Evolutionary conservation across 2,113 vertebrate species (phyloP).

Genomic region (Cygnus atratus): DNA sequence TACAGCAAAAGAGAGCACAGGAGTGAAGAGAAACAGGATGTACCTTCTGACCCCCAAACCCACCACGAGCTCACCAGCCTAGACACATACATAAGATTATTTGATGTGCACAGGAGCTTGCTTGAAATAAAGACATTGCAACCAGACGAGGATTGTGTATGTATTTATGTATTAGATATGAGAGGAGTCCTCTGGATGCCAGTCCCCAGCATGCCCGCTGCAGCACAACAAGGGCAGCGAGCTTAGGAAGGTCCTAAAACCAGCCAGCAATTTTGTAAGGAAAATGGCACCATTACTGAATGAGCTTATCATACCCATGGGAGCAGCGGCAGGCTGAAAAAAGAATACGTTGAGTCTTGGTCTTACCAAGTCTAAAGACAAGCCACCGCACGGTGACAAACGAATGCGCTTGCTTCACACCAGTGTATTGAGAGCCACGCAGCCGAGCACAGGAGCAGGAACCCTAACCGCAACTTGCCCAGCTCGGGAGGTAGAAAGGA

Average conservation of each 20-base stretch:
- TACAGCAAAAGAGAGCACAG: fast-evolving
- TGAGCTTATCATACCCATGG: too few relatives aligned
- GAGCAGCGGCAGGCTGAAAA: too few relatives aligned
- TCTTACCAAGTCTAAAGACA: neutral
- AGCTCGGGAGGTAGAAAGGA: neutral
- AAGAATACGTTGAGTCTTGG: neutral
- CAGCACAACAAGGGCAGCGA: too few relatives aligned
- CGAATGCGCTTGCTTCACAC: neutral
- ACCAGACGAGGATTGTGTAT: neutral
- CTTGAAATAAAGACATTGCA: neutral
- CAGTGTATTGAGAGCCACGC: neutral
- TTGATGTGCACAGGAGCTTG: neutral
- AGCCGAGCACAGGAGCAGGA: neutral
- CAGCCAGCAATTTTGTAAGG: too few relatives aligned
- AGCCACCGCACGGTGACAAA: neutral
- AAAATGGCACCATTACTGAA: too few relatives aligned
- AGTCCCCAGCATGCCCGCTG: too few relatives aligned
- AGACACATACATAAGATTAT: neutral
- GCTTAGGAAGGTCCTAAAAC: too few relatives aligned
- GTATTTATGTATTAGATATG: neutral
- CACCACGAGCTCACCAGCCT: neutral
- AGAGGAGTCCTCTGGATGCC: too few relatives aligned
- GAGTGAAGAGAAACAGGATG: neutral
- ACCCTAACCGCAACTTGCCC: too few relatives aligned
- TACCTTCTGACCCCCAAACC: neutral